Base-by-base conservation (phyloP, 2,888 invertebrate genomes). In the Merodon equestris region DNA sequence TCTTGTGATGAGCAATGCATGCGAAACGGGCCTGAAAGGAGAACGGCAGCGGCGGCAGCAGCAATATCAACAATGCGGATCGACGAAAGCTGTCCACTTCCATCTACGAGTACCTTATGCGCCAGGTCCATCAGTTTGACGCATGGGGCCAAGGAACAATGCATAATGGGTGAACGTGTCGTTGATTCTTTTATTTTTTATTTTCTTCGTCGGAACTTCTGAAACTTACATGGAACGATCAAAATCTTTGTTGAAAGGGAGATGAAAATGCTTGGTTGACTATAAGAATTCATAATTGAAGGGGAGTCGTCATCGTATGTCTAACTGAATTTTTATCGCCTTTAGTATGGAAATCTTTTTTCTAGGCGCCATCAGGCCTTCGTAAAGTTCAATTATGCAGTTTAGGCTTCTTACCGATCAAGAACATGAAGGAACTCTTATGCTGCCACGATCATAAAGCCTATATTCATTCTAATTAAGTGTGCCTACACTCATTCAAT, bases 1-100 rank as follows among this genome's bases (percentile, higher is more conserved):
- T 57, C 81, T 81, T 81, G 75, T 75, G 81, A 75, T 81, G 81
- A 81, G 79, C 79, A 79, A 68, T 64, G 58, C 40, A 70, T 63
- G 53, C 9, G 13, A 14, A 3, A 18, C 40, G 40, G 27, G 54
- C 42, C 51, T 34, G 45, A 42, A 50, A 17, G 45, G 48, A 48
- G 45, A 50, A 53, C 44, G 19, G 47, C 61, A 61, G 60, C 71
- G 60, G 72, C 76, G 66, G 58, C 70, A 64, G 51, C 47, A 58
- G 58, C 60, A 79, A 58, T 79, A 79, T 79, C 79, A 79, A 79
- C 79, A 79, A 79, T 73, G 54, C 54, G 54, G 60, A 73, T 79
- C 79, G 73, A 79, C 73, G 60, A 79, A 68, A 73, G 60, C 79
- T 73, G 73, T 79, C 79, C 73, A 73, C 73, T 73, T 67, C 63